Evolutionary conservation across 2,888 invertebrate genomes (phyloP).

Genomic region (Exephanes ischioxanthus): DNA sequence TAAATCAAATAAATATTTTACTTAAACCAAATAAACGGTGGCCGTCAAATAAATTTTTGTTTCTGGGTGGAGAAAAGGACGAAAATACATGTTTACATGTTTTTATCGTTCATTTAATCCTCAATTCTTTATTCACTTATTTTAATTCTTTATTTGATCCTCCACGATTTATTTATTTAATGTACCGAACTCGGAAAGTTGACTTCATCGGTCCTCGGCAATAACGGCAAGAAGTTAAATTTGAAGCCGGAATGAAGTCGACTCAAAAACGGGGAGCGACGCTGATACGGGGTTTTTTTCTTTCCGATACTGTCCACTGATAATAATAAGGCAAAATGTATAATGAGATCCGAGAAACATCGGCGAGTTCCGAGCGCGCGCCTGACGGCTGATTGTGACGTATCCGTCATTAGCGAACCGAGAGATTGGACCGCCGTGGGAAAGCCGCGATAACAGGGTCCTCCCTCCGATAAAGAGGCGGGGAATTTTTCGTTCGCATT

Average conservation of each 20-base stretch:
- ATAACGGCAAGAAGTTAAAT: background rate
- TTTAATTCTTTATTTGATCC: background rate
- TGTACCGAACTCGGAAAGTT: background rate
- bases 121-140: background rate
- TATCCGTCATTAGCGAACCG: constrained; percentile 62
- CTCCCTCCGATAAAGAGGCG: constrained; percentile 44
- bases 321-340: constrained; percentile 21
- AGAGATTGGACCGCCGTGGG: constrained; percentile 72
- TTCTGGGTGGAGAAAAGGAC: too few relatives aligned
- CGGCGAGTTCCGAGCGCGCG: constrained; percentile 63
- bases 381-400: constrained; percentile 60
- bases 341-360: constrained; percentile 54
- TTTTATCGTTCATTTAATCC: too few relatives aligned
- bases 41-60: too few relatives aligned
- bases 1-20: too few relatives aligned
- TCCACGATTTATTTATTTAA: background rate
- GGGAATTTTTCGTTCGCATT: constrained; percentile 58
- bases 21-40: too few relatives aligned
- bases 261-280: background rate
- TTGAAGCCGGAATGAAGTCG: background rate
- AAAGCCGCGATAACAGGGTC: constrained; percentile 72
- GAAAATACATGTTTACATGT: too few relatives aligned
- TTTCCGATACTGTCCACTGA: background rate
- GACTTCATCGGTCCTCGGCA: background rate
- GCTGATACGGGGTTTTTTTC: constrained; percentile 14